These are phyloP conservation scores for Dinoponera quadriceps DNA, from an alignment of 1,140 invertebrate species.

Conservation along the genomic window DNA sequence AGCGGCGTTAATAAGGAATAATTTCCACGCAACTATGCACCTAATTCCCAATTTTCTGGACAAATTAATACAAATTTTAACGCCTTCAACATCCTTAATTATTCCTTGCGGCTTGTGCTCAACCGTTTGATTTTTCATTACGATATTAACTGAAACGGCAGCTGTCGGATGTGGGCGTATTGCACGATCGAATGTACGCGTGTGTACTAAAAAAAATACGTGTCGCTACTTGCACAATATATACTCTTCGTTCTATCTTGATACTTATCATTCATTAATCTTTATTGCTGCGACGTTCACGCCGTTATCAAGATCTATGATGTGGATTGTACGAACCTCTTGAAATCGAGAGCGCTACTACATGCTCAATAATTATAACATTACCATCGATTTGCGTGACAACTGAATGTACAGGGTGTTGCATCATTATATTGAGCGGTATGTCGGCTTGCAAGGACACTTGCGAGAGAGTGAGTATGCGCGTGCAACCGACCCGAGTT, in stretches of 20 bases:
- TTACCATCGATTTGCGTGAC: constrained; percentile 14
- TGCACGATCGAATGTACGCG: too few relatives aligned
- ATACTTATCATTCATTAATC: constrained; percentile 11
- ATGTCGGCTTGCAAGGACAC: too few relatives aligned
- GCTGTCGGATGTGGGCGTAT: background rate
- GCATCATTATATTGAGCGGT: too few relatives aligned
- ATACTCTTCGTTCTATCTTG: background rate
- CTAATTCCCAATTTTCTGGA: too few relatives aligned
- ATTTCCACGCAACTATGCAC: too few relatives aligned
- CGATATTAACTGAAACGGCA: constrained; percentile 13
- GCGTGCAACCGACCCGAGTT: too few relatives aligned
- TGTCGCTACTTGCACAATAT: background rate
- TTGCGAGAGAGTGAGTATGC: too few relatives aligned
- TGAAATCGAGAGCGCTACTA: background rate
- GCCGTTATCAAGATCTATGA: background rate
- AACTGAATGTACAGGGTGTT: background rate
- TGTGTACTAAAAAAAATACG: background rate
- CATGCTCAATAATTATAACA: background rate
- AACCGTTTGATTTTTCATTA: background rate
- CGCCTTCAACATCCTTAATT: too few relatives aligned
- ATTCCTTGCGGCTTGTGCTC: too few relatives aligned
- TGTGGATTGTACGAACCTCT: background rate
- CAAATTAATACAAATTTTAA: too few relatives aligned
- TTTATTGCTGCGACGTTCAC: constrained; percentile 9
- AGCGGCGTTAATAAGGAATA: too few relatives aligned